Evolutionary conservation across 92 coral and sea anemone species (phyloP).

Genomic region (Parazoanthus swiftii): DNA sequence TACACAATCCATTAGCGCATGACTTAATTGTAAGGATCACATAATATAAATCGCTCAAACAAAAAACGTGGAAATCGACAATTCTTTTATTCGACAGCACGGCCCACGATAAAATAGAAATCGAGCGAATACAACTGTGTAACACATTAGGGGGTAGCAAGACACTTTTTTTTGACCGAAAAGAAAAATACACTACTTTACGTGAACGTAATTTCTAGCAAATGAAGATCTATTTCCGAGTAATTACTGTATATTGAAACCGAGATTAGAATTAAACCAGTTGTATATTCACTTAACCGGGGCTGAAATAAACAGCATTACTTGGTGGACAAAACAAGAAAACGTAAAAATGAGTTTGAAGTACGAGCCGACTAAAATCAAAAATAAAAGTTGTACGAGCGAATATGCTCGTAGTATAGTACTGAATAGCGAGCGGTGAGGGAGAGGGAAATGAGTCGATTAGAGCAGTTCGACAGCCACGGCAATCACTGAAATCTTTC

Average conservation of each 20-base stretch:
- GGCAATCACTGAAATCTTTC: neutral
- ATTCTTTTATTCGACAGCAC: neutral
- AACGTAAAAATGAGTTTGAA: too few species aligned
- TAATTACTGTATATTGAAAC: neutral
- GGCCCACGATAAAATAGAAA: neutral
- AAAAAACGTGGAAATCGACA: neutral
- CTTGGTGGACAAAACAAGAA: too few species aligned
- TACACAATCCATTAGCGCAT: too few species aligned
- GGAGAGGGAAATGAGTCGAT: too few species aligned
- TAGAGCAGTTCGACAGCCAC: neutral
- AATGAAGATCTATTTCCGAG: neutral
- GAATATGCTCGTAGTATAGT: too few species aligned
- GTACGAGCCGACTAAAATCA: neutral
- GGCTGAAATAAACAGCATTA: neutral
- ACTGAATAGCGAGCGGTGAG: too few species aligned
- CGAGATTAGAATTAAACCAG: neutral
- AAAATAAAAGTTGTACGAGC: neutral
- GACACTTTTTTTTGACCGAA: too few species aligned
- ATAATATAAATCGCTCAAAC: neutral
- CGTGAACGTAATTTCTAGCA: neutral
- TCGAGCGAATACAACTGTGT: neutral
- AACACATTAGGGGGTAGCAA: neutral
- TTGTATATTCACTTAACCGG: neutral
- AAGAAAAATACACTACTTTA: too few species aligned
- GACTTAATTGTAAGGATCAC: too few species aligned